Evolutionary conservation across 1,140 invertebrate species (phyloP), one percentile per base, ranked within the genome.

Genomic region (Trissolcus basalis): DNA sequence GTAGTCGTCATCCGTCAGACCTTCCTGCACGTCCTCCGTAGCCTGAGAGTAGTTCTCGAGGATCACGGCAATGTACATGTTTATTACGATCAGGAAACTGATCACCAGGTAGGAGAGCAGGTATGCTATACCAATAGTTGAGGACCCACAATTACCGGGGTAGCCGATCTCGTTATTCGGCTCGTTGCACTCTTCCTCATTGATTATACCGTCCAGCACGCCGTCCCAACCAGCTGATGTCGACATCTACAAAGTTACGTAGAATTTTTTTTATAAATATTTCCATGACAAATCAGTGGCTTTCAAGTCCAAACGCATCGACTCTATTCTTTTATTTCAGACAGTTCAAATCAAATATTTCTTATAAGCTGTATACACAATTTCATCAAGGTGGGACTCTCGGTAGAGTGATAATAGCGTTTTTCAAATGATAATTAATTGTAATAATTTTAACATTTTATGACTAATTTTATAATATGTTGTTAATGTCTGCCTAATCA

Each of bases 61-160:
- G 88, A 99, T 99, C 85, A 98, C 97, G 82, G 97, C 97, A 88
- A 98, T 99, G 92, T 98, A 98, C 97, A 98, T 98, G 92, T 98
- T 98, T 86, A 98, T 97, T 73, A 99, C 96, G 84, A 99, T 98
- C 80, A 99, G 92, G 90, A 98, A 99, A 86, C 95, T 97, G 85
- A 99, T 98, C 80, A 99, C 96, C 85, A 99, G 91, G 88, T 99
- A 99, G 82, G 96, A 95, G 55, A 98, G 92, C 70, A 99, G 90
- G 90, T 96, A 99, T 41, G 96, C 93, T 83, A 98, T 98, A 72
- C 96, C 98, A 82, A 98, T 95, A 47, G 94, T 95, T 64, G 95
- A 94, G 61, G 93, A 96, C 67, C 96, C 96, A 88, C 98, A 99
- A 88, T 97, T 94, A 48, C 96, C 95, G 43, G 95, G 93, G 75